A percentile compares a stretch with the other conserved stretches of the same genome.
Evolutionary conservation across 2,797 vertebrate genomes (phyloP).

Genomic region (Sylvia borin): DNA sequence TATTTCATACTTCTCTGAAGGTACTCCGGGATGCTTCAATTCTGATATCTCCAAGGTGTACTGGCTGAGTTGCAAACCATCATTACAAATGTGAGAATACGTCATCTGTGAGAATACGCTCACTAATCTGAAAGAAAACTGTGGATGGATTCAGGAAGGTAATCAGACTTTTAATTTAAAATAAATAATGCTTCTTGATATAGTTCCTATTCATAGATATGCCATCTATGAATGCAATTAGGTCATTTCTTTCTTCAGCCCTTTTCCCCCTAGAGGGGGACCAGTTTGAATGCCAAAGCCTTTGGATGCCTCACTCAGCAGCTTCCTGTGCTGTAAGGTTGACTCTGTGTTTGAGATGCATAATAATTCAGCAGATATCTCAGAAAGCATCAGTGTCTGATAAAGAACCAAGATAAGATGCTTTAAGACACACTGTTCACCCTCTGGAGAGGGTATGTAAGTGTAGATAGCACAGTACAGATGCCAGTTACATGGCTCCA

Average conservation of each 20-base stretch:
- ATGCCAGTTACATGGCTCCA: neutral
- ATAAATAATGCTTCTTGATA: neutral
- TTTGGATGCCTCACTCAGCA: neutral
- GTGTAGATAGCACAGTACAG: neutral
- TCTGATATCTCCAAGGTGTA: neutral
- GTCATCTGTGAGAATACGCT: neutral
- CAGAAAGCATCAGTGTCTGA: neutral
- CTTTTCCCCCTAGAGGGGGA: neutral
- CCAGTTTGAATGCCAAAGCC: neutral
- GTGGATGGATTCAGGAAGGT: neutral
- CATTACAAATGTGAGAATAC: neutral
- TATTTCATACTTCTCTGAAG: neutral
- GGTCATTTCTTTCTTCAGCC: neutral
- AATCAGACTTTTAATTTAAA: neutral
- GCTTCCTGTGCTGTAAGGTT: neutral
- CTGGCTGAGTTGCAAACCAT: neutral
- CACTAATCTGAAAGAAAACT: neutral
- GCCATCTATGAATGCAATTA: neutral
- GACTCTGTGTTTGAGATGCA: neutral
- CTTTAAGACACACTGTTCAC: neutral
- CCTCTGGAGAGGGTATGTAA: accelerated
- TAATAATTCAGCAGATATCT: neutral
- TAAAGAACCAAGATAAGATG: neutral
- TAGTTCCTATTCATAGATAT: neutral
- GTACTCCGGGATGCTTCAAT: neutral